Evolutionary conservation across 2,888 invertebrate genomes (phyloP).

Genomic region (Campoplex capitator): DNA sequence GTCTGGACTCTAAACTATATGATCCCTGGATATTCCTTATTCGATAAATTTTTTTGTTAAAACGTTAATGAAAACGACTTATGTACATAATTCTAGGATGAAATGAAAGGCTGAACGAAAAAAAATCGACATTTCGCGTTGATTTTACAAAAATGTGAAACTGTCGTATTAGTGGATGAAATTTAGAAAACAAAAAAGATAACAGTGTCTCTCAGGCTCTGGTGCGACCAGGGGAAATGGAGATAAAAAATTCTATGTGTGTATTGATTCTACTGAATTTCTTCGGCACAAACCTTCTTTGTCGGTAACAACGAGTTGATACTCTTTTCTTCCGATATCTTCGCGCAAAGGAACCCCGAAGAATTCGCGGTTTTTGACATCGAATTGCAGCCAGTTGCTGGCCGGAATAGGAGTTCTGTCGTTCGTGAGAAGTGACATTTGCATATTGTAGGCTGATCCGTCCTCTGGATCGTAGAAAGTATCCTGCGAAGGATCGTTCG

Average conservation of each 20-base stretch:
- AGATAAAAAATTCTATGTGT: background rate
- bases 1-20: too few relatives aligned
- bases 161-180: background rate
- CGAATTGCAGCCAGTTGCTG: constrained; percentile 95
- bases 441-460: constrained; percentile 90
- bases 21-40: too few relatives aligned
- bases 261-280: background rate
- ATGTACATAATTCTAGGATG: too few relatives aligned
- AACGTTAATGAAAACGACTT: too few relatives aligned
- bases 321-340: constrained; percentile 91
- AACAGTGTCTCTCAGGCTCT: too few relatives aligned
- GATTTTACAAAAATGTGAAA: too few relatives aligned
- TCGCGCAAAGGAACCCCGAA: constrained; percentile 92
- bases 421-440: constrained; percentile 90
- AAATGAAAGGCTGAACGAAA: too few relatives aligned
- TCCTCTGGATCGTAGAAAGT: constrained; percentile 96
- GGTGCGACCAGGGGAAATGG: background rate
- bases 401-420: constrained; percentile 89
- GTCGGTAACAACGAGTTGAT: constrained; percentile 88
- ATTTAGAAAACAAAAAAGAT: background rate
- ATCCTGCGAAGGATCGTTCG: constrained; percentile 86
- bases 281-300: constrained; percentile 73
- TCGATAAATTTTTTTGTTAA: too few relatives aligned
- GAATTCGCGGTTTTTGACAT: constrained; percentile 94
- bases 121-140: too few relatives aligned